These are phyloP conservation scores for Pseudomyrmex cubaensis DNA, from an alignment of 1,140 invertebrate genomes.

Conservation along the genomic window DNA sequence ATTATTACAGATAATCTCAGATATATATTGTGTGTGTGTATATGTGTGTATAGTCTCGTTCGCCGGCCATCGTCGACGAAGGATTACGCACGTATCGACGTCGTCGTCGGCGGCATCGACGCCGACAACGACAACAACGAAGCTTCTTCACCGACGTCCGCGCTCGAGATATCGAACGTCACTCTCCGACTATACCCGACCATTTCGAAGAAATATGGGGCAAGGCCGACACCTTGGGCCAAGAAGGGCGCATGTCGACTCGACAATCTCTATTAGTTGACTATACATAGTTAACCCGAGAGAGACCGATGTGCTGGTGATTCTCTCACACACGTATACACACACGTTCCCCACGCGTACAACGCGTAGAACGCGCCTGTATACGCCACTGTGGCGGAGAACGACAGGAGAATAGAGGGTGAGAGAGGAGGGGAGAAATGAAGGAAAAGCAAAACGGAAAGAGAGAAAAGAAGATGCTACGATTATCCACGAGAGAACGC, in stretches of 20 bases:
- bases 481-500: constrained; percentile 31
- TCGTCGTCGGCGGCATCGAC: constrained; percentile 19
- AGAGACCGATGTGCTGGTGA: constrained; percentile 42
- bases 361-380: constrained; percentile 18
- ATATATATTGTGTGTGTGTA: too few species aligned
- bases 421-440: constrained; percentile 16
- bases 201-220: constrained; percentile 75
- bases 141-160: constrained; percentile 60
- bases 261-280: constrained; percentile 73
- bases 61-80: neutral
- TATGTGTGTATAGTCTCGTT: neutral
- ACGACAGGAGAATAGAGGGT: neutral
- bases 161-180: constrained; percentile 72
- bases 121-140: constrained; percentile 31
- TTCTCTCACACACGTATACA: neutral
- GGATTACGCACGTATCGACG: constrained; percentile 37
- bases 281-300: constrained; percentile 72
- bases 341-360: constrained; percentile 1
- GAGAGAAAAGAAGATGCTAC: constrained; percentile 53
- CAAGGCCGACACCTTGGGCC: constrained; percentile 75
- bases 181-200: constrained; percentile 68
- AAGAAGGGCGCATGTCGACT: constrained; percentile 75
- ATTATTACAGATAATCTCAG: constrained; percentile 32
- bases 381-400: neutral
- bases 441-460: constrained; percentile 43